Conservation (phyloP, 2,113 vertebrate species). For the Callospermophilus lateralis region DNA sequence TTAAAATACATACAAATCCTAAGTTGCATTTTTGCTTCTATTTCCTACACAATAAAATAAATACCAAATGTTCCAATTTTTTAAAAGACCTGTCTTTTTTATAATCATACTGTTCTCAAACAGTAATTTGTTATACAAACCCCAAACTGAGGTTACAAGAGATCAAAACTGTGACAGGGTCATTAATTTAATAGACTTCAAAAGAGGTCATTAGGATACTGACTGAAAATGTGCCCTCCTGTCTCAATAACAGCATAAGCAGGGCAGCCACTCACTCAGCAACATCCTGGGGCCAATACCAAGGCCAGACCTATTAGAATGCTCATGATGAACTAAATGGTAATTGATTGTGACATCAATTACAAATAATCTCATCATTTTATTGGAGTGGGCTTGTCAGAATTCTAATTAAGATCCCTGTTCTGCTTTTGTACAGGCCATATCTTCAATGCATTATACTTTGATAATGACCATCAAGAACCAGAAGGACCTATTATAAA, state of each 20-base stretch:
- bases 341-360: slow-evolving; percentile 97
- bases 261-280: slow-evolving; percentile 91
- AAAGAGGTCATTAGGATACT: slow-evolving; percentile 94
- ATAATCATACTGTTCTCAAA: slow-evolving; percentile 83
- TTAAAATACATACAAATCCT: background rate
- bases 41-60: slow-evolving; percentile 62
- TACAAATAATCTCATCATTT: slow-evolving; percentile 97
- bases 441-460: slow-evolving; percentile 91
- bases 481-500: slow-evolving; percentile 77
- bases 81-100: slow-evolving; percentile 81
- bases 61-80: slow-evolving; percentile 44
- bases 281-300: slow-evolving; percentile 93
- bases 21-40: slow-evolving; percentile 28
- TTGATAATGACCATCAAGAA: slow-evolving; percentile 95
- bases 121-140: slow-evolving; percentile 86
- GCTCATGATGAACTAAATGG: slow-evolving; percentile 91
- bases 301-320: slow-evolving; percentile 94
- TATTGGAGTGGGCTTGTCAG: slow-evolving; percentile 94
- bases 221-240: slow-evolving; percentile 91
- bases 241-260: slow-evolving; percentile 90
- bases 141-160: slow-evolving; percentile 87
- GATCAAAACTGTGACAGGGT: slow-evolving; percentile 93
- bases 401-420: slow-evolving; percentile 95
- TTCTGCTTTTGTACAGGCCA: slow-evolving; percentile 91
- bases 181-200: slow-evolving; percentile 97